A percentile compares a stretch with the other conserved stretches of the same genome.
Evolutionary conservation across 1,140 invertebrate genomes (phyloP).

Genomic region (Brachionus angularis): DNA sequence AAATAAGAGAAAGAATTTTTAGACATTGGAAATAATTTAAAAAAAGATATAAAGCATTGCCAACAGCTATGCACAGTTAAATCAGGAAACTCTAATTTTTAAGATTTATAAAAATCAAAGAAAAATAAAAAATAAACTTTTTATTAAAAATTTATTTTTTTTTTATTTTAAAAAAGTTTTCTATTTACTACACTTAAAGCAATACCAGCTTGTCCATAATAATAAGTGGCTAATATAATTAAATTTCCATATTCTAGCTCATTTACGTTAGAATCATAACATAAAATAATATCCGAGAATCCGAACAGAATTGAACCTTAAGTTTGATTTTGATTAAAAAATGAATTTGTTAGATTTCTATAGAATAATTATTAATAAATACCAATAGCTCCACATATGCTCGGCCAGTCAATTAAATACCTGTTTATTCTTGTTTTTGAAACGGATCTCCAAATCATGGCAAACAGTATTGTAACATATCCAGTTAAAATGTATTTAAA

Average conservation of each 20-base stretch:
- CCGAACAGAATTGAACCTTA: constrained; percentile 24
- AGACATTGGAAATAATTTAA: no score
- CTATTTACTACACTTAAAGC: constrained; percentile 10
- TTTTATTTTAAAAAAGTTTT: neutral
- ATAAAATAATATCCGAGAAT: constrained; percentile 3
- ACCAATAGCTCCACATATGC: constrained; percentile 21
- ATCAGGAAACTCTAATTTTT: no score
- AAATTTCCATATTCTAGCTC: constrained; percentile 25
- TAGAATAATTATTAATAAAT: neutral
- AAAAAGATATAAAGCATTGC: no score
- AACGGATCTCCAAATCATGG: constrained; percentile 23
- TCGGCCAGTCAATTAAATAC: neutral
- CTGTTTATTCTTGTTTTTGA: neutral
- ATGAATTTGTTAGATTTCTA: neutral
- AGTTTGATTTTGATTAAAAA: no score
- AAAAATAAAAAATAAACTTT: neutral
- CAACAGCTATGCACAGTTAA: no score
- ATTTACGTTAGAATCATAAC: neutral
- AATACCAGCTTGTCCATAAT: constrained; percentile 27
- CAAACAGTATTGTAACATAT: constrained; percentile 12
- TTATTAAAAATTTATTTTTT: neutral
- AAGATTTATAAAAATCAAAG: no score
- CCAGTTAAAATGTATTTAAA: constrained; percentile 3
- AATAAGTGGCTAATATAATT: constrained; percentile 6
- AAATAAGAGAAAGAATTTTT: no score